Evolutionary conservation across 2,113 vertebrate genomes (phyloP).

Genomic region (Cathartes aura): DNA sequence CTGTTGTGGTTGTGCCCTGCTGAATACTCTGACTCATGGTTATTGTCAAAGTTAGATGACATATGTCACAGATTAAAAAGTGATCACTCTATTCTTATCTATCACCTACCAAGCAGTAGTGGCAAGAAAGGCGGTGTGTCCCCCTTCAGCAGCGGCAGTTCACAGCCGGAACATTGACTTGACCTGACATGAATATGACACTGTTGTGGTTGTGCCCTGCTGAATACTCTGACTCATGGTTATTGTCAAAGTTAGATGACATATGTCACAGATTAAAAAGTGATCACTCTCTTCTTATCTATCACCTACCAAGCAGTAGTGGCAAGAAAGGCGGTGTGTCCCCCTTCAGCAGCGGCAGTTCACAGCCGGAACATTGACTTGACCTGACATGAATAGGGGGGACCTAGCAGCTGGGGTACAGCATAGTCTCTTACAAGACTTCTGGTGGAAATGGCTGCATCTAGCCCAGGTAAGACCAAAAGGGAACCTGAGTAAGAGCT

Average conservation of each 20-base stretch:
- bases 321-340: not conserved
- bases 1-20: not conserved
- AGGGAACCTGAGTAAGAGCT: not conserved
- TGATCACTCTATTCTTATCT: not conserved
- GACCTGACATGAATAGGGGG: not conserved
- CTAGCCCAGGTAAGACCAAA: not conserved
- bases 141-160: not conserved
- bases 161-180: not conserved
- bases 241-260: not conserved
- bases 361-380: not conserved
- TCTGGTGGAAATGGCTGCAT: not conserved
- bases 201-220: too few species aligned
- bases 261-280: not conserved
- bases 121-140: not conserved
- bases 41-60: not conserved
- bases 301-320: not conserved
- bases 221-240: not conserved
- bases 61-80: not conserved
- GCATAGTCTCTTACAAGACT: not conserved
- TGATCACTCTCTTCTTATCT: not conserved
- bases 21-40: not conserved
- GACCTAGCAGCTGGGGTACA: not conserved
- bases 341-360: not conserved
- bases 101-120: not conserved
- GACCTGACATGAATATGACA: not conserved